Base-by-base conservation (phyloP, 2,113 vertebrate genomes). In the Oryzias celebensis region DNA sequence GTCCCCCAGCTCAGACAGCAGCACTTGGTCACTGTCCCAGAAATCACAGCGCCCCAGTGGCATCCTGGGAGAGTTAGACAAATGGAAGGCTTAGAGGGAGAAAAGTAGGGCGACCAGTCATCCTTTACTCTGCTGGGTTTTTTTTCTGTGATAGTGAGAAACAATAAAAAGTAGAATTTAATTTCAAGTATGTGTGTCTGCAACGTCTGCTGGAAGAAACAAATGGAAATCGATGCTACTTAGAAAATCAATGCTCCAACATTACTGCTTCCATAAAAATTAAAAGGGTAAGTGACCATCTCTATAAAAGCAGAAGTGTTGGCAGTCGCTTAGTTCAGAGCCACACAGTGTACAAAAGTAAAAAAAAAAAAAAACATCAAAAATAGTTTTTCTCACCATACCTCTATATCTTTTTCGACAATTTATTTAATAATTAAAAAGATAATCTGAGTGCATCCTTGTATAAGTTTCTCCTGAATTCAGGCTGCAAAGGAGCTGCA, bases 21-120 rank as follows among this genome's bases (percentile, higher is more conserved):
- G 86, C 84, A 90, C 90, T 91, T 90, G 90, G 90, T 92, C 88
- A 90, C 84, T 88, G 89, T 91, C 91, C 89, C 85, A 87, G 89
- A 91, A 90, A 89, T 89, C 88, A 87, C 85, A 80, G 83, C 59
- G 80, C 75, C 87, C 88, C 83, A 80, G 83, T 77, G 88, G 85
- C 82, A 65, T 83, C 80, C 76, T 53, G 70, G 85, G 89, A 90
- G 88, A 92, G 81, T 84, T 83, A 92, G 90, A 92, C 88, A 91
- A 92, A 92, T 91, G 89, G 89, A 83, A 77, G 89, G 82, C 83
- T 36, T 74, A 67, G 85, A 81, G 80, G 66, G 83, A 77, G 82
- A 71, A 90, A 91, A 90, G 89, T 91, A 92, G 91, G 89, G 81
- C 89, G 83, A 83, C 85, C 85, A 87, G 82, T 92, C 88, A 87